These are phyloP conservation scores for Microplitis mediator DNA, from an alignment of 1,140 invertebrate species.

Conservation along the genomic window DNA sequence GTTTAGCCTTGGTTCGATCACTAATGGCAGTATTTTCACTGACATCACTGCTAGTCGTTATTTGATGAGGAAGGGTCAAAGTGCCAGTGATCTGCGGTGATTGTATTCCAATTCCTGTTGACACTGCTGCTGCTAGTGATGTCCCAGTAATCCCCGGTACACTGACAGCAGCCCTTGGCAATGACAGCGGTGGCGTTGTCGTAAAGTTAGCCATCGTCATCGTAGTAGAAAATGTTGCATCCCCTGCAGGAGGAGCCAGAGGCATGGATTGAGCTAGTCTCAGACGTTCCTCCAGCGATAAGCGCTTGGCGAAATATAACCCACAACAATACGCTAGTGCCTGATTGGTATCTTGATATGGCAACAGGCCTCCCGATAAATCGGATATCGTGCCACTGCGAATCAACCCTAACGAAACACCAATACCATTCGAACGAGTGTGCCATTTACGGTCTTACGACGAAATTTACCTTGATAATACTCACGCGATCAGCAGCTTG, in stretches of 20 bases:
- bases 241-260: constrained; percentile 34
- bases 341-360: constrained; percentile 46
- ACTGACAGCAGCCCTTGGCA: background rate
- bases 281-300: constrained; percentile 28
- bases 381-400: constrained; percentile 48
- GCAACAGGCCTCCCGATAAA: constrained; percentile 45
- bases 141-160: background rate
- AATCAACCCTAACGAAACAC: constrained; percentile 48
- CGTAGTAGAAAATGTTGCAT: constrained; percentile 41
- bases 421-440: constrained; percentile 32
- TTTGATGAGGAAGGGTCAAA: constrained; percentile 48
- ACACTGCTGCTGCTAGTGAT: constrained; percentile 1
- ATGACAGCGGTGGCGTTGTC: constrained; percentile 21
- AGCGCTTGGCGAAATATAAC: constrained; percentile 38
- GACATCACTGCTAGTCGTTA: constrained; percentile 57
- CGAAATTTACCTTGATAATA: background rate
- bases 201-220: constrained; percentile 29
- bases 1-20: constrained; percentile 80
- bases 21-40: constrained; percentile 76
- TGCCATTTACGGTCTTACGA: constrained; percentile 19
- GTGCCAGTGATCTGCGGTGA: constrained; percentile 25
- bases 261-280: constrained; percentile 36
- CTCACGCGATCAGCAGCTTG: constrained; percentile 12
- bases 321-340: constrained; percentile 36
- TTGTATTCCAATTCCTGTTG: constrained; percentile 21